Percentiles rank a stretch among this genome's conserved stretches.
phyloP scores from a whole-genome alignment of 1,140 invertebrate species.

The Atopsyche davidsoni region DNA sequence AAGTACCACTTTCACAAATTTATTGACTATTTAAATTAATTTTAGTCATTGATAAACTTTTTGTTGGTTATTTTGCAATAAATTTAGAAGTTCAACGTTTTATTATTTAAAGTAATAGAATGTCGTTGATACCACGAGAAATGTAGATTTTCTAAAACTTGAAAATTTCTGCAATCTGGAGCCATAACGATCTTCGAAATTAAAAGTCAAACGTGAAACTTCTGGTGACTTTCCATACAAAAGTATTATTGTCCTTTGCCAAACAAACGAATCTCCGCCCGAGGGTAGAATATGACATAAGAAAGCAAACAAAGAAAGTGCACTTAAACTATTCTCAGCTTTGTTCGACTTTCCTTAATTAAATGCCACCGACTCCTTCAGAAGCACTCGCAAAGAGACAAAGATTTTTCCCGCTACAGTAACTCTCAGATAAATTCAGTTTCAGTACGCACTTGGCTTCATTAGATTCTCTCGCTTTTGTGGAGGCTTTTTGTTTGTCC shows the following conservation, averaged over 20 bases:
- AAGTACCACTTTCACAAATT: no score
- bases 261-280: slow-evolving; percentile 28
- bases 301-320: slow-evolving; percentile 6
- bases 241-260: slow-evolving; percentile 17
- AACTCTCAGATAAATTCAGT: background rate
- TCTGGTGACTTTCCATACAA: background rate
- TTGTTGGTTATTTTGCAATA: no score
- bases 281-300: slow-evolving; percentile 24
- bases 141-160: no score
- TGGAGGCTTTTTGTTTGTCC: slow-evolving; percentile 3
- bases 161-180: no score
- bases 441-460: background rate
- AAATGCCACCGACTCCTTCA: slow-evolving; percentile 19
- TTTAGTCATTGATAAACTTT: no score
- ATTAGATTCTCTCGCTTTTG: slow-evolving; percentile 7
- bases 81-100: no score
- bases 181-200: background rate
- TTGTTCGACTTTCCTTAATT: slow-evolving; percentile 9
- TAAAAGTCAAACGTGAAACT: slow-evolving; percentile 1
- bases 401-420: background rate
- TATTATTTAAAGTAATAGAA: no score
- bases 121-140: no score
- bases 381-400: slow-evolving; percentile 3
- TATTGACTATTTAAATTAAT: no score
- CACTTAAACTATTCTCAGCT: slow-evolving; percentile 5